Evolutionary conservation across 2,888 invertebrate genomes (phyloP).

Genomic region (Pyrgus malvae): DNA sequence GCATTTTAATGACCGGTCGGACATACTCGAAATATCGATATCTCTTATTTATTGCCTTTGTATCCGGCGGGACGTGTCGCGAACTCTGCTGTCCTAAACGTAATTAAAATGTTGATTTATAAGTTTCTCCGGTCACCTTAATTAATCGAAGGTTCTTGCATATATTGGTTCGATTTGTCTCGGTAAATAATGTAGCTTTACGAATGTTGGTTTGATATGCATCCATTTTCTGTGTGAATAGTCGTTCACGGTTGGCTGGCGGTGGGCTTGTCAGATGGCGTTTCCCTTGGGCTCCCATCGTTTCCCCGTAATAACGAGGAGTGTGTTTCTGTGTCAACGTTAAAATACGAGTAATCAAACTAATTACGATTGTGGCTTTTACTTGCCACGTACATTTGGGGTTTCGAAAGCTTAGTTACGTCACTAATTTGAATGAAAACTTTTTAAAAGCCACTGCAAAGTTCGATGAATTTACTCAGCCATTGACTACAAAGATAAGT

Average conservation of each 20-base stretch:
- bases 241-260: constrained; percentile 36
- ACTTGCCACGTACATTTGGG: constrained; percentile 9
- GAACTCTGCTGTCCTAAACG: constrained; percentile 39
- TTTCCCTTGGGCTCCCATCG: constrained; percentile 53
- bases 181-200: background rate
- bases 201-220: constrained; percentile 4
- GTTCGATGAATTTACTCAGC: background rate
- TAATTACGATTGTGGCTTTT: constrained; percentile 15
- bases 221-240: constrained; percentile 54
- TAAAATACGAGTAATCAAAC: constrained; percentile 38
- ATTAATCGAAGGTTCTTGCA: constrained; percentile 40
- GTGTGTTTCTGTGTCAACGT: constrained; percentile 67
- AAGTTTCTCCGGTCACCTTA: constrained; percentile 39
- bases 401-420: background rate
- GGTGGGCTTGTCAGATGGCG: constrained; percentile 53
- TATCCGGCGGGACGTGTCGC: constrained; percentile 47
- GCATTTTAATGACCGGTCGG: constrained; percentile 63
- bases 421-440: background rate
- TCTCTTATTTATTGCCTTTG: constrained; percentile 67
- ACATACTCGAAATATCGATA: constrained; percentile 68
- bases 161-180: constrained; percentile 3
- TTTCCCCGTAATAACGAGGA: constrained; percentile 59
- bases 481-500: background rate
- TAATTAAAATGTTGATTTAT: constrained; percentile 39
- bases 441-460: background rate